Conservation (phyloP, 2,888 invertebrate species). For the Antheraea assamensis region DNA sequence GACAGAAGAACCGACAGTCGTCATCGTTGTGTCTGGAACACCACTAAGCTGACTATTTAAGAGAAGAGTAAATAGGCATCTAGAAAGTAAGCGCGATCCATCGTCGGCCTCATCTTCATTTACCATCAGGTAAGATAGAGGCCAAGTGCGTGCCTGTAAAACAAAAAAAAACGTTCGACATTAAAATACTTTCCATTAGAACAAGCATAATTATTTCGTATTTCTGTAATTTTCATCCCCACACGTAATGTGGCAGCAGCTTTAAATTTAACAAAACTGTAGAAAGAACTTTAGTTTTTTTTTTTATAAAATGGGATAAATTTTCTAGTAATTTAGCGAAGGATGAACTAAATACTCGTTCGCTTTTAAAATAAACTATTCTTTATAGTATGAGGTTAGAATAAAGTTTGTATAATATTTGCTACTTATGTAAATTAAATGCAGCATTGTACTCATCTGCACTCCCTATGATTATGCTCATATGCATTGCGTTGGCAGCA, state of each 20-base stretch:
- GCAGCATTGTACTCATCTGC: not conserved
- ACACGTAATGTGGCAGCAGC: not conserved
- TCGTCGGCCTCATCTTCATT: no score
- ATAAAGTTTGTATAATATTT: not conserved
- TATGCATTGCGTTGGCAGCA: not conserved
- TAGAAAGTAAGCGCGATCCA: no score
- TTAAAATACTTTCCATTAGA: not conserved
- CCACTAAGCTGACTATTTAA: no score
- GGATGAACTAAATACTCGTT: not conserved
- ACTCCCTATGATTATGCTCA: not conserved
- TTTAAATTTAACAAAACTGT: not conserved
- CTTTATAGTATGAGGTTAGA: not conserved
- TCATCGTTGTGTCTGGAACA: not conserved
- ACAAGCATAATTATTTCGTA: not conserved
- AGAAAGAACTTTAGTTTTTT: no score
- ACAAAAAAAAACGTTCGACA: no score
- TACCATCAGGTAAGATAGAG: no score
- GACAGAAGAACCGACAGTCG: not conserved
- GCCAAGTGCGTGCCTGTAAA: no score
- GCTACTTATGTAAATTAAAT: not conserved
- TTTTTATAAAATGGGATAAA: no score
- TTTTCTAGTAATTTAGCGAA: no score
- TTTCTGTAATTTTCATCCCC: no score
- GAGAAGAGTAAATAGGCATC: no score
- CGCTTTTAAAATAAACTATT: not conserved